phyloP scores from a whole-genome alignment of 2,888 invertebrate genomes.

The Lasioglossum leucozonium region DNA sequence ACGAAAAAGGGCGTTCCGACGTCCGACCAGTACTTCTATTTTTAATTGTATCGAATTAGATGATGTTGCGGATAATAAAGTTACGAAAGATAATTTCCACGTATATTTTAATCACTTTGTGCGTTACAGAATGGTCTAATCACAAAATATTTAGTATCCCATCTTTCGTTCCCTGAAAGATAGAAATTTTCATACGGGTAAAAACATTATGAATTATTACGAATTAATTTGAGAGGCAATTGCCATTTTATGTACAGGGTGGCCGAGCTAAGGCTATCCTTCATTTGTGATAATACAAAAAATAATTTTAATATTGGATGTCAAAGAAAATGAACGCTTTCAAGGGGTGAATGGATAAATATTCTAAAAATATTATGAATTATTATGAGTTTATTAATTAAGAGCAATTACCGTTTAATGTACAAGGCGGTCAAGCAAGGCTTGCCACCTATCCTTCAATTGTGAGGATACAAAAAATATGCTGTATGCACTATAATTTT shows the following conservation, averaged over 20 bases:
- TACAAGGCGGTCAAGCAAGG: too few species aligned
- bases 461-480: too few species aligned
- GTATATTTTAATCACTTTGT: not conserved
- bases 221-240: not conserved
- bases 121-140: not conserved
- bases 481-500: too few species aligned
- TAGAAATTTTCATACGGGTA: not conserved
- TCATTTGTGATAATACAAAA: too few species aligned
- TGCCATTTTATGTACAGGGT: not conserved
- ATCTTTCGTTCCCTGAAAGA: not conserved
- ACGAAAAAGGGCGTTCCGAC: not conserved
- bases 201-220: not conserved
- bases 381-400: too few species aligned
- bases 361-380: too few species aligned
- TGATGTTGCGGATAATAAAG: not conserved
- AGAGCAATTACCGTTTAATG: too few species aligned
- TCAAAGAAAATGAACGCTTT: not conserved
- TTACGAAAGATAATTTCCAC: not conserved
- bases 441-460: too few species aligned
- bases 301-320: too few species aligned
- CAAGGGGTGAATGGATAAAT: too few species aligned
- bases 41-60: not conserved
- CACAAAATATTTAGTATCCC: not conserved
- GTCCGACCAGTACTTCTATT: not conserved
- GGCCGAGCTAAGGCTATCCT: too few species aligned